Base-by-base conservation (phyloP, 1,140 invertebrate genomes). In the Xylocopa sonorina region DNA sequence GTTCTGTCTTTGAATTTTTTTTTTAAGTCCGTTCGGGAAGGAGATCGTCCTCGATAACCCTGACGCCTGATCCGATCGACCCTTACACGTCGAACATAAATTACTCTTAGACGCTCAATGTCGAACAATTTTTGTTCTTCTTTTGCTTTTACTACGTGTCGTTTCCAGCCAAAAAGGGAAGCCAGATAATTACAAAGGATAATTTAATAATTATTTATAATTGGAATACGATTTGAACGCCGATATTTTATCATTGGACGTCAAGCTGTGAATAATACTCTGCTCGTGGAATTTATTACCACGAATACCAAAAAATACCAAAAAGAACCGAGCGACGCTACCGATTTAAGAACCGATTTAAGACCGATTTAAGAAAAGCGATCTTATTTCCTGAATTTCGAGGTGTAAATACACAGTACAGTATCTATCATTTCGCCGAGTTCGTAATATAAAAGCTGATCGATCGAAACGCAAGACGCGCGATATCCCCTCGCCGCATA, bases 131-230 rank as follows among this genome's bases (percentile, higher is more conserved):
- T 60, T 62, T 38, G 3, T 38, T 38, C 9, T 38, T 38, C 9
- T 60, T n/a, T n/a, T n/a, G n/a, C n/a, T 63, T 63, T 48, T 27
- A 62, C n/a, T 41, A 1, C n/a, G 6, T 14, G 12, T 27, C 2
- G 21, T 24, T 46, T 48, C 41, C 34, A 43, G 0, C 27, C n/a
- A 46, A 50, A 73, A 14, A 10, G 16, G n/a, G 27, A 48, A 27
- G 29, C 0, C 60, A 32, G 51, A 72, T 60, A 60, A 60, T 72
- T 38, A 29, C 29, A 12, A 9, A 34, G 7, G 29, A 32, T 50
- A 50, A 62, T 72, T 60, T 16, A 72, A 72, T 60, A 34, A 48
- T 73, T 62, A 62, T 38, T 73, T 62, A 73, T 18, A n/a, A n/a
- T n/a, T n/a, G 43, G 7, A 50, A 38, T 62, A 51, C 9, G 43